phyloP scores from a whole-genome alignment of 2,888 invertebrate species.

The Plutella xylostella region DNA sequence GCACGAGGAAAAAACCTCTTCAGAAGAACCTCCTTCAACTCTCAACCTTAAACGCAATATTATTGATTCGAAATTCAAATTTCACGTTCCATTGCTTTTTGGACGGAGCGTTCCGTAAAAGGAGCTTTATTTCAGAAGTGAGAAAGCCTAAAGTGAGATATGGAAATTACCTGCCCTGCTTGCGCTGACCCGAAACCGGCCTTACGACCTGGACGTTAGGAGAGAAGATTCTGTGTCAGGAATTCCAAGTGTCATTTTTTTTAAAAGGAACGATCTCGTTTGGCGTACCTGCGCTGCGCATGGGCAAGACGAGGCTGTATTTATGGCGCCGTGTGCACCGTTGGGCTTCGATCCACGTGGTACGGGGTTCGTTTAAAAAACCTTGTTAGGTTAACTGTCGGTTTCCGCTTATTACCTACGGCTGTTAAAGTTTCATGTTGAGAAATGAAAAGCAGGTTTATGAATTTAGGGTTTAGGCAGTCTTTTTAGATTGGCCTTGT shows the following conservation, averaged over 20 bases:
- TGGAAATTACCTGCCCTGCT: conserved; percentile 38
- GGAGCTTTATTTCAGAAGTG: conserved; percentile 64
- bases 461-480: no score
- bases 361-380: conserved; percentile 49
- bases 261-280: conserved; percentile 63
- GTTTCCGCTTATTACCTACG: conserved; percentile 41
- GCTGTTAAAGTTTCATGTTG: no score
- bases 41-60: conserved; percentile 17
- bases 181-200: neutral
- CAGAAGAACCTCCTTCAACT: conserved; percentile 41
- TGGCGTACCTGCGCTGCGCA: conserved; percentile 31
- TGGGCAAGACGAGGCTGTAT: conserved; percentile 47
- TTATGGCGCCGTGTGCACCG: conserved; percentile 58
- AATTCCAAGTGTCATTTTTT: no score
- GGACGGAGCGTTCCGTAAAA: conserved; percentile 46
- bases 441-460: no score
- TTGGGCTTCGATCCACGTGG: conserved; percentile 17
- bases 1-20: conserved; percentile 36
- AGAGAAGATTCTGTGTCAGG: neutral
- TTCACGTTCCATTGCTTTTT: conserved; percentile 23
- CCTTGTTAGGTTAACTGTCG: conserved; percentile 61
- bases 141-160: conserved; percentile 65
- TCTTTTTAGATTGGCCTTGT: no score
- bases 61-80: conserved; percentile 26
- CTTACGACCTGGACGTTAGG: neutral